Evolutionary conservation across 1,140 invertebrate species (phyloP).

Genomic region (Nephila pilipes): DNA sequence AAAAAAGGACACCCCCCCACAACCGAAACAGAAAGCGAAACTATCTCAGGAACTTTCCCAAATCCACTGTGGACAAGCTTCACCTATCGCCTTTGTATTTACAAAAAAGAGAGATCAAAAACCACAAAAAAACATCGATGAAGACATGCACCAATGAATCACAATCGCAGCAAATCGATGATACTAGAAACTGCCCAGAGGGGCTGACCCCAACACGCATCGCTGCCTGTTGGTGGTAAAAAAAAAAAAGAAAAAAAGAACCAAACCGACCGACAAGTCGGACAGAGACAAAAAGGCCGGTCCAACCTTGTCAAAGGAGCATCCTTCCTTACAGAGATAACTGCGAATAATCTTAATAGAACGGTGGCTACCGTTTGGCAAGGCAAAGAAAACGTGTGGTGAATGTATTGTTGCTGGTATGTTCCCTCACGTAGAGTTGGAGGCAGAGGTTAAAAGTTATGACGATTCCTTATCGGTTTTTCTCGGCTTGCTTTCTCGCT

Average conservation of each 20-base stretch:
- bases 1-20: too few species aligned
- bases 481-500: constrained; percentile 44
- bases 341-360: neutral
- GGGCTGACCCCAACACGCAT: constrained; percentile 16
- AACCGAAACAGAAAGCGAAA: neutral
- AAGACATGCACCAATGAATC: constrained; percentile 18
- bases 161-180: constrained; percentile 14
- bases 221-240: neutral
- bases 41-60: neutral
- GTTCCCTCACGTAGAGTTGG: neutral
- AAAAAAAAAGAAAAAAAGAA: neutral
- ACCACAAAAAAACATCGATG: neutral
- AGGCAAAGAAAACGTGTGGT: neutral
- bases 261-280: neutral
- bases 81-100: neutral
- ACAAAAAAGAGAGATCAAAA: neutral
- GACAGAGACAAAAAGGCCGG: constrained; percentile 14
- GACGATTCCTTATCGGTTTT: constrained; percentile 43
- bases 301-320: neutral
- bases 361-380: constrained; percentile 24
- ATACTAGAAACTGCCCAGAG: neutral
- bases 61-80: neutral
- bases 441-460: constrained; percentile 48
- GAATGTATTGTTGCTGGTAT: constrained; percentile 13
- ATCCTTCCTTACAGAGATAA: neutral